Conservation (phyloP, 2,113 vertebrate species). For the Ammodytes marinus region DNA sequence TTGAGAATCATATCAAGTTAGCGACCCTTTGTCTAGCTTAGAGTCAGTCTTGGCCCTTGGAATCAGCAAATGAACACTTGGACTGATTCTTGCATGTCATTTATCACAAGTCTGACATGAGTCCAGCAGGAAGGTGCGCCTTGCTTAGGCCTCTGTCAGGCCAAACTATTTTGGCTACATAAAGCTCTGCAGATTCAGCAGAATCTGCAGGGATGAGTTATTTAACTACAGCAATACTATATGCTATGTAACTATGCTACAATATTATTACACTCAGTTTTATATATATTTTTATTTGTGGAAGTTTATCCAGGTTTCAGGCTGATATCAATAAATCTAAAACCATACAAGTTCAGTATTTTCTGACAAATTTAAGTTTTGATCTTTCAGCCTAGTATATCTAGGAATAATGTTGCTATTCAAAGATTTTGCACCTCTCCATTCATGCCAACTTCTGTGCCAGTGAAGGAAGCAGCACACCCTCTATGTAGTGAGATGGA, state of each 20-base stretch:
- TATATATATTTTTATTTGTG: neutral
- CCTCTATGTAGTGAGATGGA: neutral
- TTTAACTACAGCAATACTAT: constrained; percentile 3
- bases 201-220: neutral
- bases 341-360: too few relatives aligned
- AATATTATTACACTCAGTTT: neutral
- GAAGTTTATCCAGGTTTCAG: neutral
- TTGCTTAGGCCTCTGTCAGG: neutral
- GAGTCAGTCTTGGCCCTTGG: constrained; percentile 6
- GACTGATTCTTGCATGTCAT: constrained; percentile 20
- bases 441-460: neutral
- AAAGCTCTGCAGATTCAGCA: neutral
- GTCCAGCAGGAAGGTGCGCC: constrained; percentile 39
- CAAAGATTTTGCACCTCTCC: neutral
- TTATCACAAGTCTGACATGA: constrained; percentile 27
- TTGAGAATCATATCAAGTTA: constrained; percentile 14
- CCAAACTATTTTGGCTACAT: constrained; percentile 12
- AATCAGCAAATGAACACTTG: neutral
- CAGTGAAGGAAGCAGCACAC: too few relatives aligned
- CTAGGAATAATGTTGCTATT: too few relatives aligned
- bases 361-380: neutral
- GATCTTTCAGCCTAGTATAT: too few relatives aligned
- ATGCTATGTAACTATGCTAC: neutral
- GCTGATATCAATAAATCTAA: neutral
- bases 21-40: neutral